phyloP scores from a whole-genome alignment of 2,888 invertebrate genomes.

The Aporophyla lueneburgensis region DNA sequence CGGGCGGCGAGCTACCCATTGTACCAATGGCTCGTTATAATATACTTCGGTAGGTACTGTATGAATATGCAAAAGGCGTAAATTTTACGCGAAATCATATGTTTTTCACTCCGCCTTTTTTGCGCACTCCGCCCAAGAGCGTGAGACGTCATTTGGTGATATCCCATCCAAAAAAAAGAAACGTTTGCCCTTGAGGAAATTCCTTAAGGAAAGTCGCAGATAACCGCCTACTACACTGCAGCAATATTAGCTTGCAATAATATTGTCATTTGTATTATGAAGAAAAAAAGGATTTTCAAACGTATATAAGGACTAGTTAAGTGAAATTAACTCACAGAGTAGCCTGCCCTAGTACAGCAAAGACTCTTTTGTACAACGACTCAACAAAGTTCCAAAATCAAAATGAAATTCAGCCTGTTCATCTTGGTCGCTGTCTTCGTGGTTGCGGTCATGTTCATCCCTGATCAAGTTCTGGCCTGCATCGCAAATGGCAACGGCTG shows the following conservation, averaged over 20 bases:
- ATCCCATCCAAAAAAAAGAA: no score
- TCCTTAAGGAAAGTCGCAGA: neutral
- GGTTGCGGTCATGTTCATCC: slow-evolving; percentile 8
- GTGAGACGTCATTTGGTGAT: no score
- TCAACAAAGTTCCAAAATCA: neutral
- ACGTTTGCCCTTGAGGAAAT: no score
- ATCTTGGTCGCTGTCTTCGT: slow-evolving; percentile 6
- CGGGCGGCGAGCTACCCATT: no score
- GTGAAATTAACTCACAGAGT: neutral
- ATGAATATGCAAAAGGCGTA: no score
- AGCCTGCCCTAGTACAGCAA: neutral
- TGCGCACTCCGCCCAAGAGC: no score
- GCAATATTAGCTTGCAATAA: neutral
- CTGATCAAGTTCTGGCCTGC: slow-evolving; percentile 10
- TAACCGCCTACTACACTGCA: neutral
- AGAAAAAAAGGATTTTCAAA: neutral
- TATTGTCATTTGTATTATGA: neutral
- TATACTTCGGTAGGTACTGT: no score
- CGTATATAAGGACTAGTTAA: neutral
- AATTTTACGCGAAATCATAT: no score
- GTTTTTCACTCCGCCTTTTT: no score
- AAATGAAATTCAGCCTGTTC: slow-evolving; percentile 12
- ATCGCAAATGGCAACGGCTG: neutral
- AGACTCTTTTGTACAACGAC: neutral
- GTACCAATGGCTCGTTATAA: no score